A percentile compares a stretch with the other conserved stretches of the same genome.
phyloP scores from a whole-genome alignment of 2,888 invertebrate genomes.

The Apamea crenata region DNA sequence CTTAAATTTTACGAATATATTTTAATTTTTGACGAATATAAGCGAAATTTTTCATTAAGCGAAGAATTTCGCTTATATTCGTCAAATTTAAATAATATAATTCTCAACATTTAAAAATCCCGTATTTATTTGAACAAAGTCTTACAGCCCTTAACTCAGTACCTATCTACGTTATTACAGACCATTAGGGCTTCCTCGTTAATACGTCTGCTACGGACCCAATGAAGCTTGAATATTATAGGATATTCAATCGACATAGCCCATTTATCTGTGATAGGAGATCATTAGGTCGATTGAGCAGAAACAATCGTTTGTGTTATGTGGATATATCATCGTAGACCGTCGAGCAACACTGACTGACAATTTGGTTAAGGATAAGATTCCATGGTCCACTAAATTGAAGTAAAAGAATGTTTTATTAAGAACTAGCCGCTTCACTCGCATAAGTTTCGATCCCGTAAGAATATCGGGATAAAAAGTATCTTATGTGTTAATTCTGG shows the following conservation, averaged over 20 bases:
- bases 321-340: conserved; percentile 11
- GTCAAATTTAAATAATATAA: no score
- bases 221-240: conserved; percentile 32
- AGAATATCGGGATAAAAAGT: not conserved
- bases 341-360: conserved; percentile 14
- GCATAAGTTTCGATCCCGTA: not conserved
- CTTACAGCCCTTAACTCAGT: not conserved
- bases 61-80: no score
- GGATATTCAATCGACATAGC: conserved; percentile 29
- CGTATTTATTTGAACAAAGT: no score
- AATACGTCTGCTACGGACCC: not conserved
- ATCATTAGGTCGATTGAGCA: conserved; percentile 36
- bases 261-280: conserved; percentile 21
- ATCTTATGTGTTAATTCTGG: no score
- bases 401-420: not conserved
- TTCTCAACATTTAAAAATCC: not conserved
- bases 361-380: conserved; percentile 12
- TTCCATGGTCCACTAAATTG: not conserved
- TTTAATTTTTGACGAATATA: no score
- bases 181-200: not conserved
- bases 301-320: conserved; percentile 15
- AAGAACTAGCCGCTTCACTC: not conserved
- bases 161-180: no score
- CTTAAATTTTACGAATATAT: no score
- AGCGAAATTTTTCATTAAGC: no score